These are phyloP conservation scores for Scytalopus superciliaris DNA, from an alignment of 2,113 vertebrate genomes.

Conservation along the genomic window DNA sequence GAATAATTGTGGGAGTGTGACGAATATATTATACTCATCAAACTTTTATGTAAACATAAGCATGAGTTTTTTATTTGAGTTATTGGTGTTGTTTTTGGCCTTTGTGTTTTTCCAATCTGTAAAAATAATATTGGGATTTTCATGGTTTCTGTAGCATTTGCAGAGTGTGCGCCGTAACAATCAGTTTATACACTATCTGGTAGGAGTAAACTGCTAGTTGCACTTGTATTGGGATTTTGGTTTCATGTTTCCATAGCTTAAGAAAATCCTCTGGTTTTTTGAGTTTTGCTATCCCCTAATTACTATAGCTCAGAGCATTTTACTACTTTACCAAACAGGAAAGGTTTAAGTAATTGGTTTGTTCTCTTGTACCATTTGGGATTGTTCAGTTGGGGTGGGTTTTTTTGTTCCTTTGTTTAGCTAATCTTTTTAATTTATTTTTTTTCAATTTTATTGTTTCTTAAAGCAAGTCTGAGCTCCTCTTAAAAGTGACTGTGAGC, in stretches of 20 bases:
- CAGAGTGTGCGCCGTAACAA: slow-evolving; percentile 48
- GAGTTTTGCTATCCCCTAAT: slow-evolving; percentile 34
- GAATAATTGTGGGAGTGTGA: slow-evolving; percentile 80
- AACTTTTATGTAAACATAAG: slow-evolving; percentile 73
- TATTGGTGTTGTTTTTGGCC: slow-evolving; percentile 77
- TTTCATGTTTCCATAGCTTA: slow-evolving; percentile 45
- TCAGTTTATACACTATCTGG: slow-evolving; percentile 52
- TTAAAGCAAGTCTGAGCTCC: not conserved
- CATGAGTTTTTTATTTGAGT: slow-evolving; percentile 74
- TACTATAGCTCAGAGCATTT: slow-evolving; percentile 14
- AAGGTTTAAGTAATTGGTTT: slow-evolving; percentile 4
- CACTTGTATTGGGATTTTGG: slow-evolving; percentile 54
- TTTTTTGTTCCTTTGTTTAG: not conserved
- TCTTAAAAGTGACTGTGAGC: not conserved
- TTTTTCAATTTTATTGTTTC: not conserved
- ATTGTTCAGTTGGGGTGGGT: not conserved
- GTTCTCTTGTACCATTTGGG: not conserved
- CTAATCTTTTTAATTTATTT: not conserved
- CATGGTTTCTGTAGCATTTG: slow-evolving; percentile 47
- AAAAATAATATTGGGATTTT: slow-evolving; percentile 73
- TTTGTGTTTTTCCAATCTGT: slow-evolving; percentile 69
- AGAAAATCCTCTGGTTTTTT: slow-evolving; percentile 21
- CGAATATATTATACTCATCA: slow-evolving; percentile 77
- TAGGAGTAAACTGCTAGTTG: slow-evolving; percentile 60
- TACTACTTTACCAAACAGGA: slow-evolving; percentile 10